Base-by-base conservation (phyloP, 64 coral and sea anemone species). In the Orbicella faveolata region DNA sequence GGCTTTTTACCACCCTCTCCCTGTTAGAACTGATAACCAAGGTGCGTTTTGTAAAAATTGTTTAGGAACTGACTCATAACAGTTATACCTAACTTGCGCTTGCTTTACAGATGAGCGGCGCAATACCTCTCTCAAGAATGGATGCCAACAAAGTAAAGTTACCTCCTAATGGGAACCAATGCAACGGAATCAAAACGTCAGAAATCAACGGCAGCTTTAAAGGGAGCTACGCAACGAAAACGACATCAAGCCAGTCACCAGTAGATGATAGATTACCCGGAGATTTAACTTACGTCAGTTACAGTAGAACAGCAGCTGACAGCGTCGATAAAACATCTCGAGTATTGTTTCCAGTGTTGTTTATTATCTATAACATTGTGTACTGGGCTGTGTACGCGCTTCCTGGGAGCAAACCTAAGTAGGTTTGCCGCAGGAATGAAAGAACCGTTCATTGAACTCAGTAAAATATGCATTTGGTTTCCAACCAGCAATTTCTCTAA, bases 311-410 rank as follows among this genome's bases (percentile, higher is more conserved):
- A 0, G 35, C 19, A 20, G 79, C 80, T 67, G 33, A 67, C 10
- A 1, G 19, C 20, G 61, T 83, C 37, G 80, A 83, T 62, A 64
- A 39, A 12, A 62, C 62, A 3, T 83, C 80, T 39, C 61, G 62
- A 21, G 34, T 83, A 3, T 35, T 83, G 9, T 83, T 83, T 67
- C 80, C 80, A 23, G 62, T 44, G 12, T n/a, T 83, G 33, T 83
- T 83, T 66, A 20, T 83, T 13, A 13, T 83, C 15, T 83, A 66
- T 41, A 83, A 83, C n/a, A 34, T 83, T 41, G 80, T 83, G 1
- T 83, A 83, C 62, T 83, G 80, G 80, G 20, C 75, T 51, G 35
- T 83, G 17, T 83, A 83, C 16, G 67, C 67, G 21, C 67, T 70
- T 25, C 67, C 67, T 70, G 67, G 21, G n/a, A 70, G n/a, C 21